Conservation (phyloP, 2,797 vertebrate genomes). For the Acropternis orthonyx region DNA sequence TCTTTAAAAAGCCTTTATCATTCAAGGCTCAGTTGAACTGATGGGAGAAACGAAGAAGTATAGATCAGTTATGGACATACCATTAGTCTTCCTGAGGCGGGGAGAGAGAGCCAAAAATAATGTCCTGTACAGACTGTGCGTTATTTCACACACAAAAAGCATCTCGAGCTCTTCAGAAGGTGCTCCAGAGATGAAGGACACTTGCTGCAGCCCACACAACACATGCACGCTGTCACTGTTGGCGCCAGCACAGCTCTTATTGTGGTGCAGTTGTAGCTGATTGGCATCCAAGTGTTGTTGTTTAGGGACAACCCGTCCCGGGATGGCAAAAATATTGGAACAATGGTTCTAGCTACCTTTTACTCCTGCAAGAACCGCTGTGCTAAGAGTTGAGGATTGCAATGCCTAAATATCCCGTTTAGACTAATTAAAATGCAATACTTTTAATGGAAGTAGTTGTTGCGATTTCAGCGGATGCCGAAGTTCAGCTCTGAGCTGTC, state of each 20-base stretch:
- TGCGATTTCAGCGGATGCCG: not conserved
- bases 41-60: not conserved
- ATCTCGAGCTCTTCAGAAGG: not conserved
- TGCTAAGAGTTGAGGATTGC: not conserved
- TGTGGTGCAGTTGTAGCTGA: accelerated
- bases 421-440: not conserved
- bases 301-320: not conserved
- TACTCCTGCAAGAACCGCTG: not conserved
- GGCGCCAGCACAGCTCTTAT: not conserved
- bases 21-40: not conserved
- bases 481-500: not conserved
- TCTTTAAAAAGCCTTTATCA: not conserved
- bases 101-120: not conserved
- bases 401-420: not conserved
- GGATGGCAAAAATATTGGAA: not conserved
- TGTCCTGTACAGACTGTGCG: not conserved
- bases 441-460: not conserved
- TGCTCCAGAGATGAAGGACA: not conserved
- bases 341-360: not conserved
- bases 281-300: accelerated
- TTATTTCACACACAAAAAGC: not conserved
- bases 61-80: not conserved
- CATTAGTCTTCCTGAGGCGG: not conserved
- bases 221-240: not conserved
- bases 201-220: not conserved